Conservation (phyloP, 2,113 vertebrate species). For the Alligator mississippiensis region DNA sequence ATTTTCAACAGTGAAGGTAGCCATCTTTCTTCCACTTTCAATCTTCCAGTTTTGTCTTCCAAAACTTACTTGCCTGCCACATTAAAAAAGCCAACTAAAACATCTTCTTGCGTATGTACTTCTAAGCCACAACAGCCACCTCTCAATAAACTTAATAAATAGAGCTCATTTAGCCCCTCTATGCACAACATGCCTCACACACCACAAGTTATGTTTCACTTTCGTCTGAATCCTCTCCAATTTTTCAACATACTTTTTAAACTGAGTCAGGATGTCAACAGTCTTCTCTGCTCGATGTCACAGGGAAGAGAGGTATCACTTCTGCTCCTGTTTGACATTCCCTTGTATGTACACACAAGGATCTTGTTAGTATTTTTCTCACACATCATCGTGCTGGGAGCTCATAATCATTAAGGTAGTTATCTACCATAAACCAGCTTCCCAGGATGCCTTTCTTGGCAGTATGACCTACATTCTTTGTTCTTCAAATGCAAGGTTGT, state of each 20-base stretch:
- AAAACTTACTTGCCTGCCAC: not conserved
- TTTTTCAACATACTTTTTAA: slow-evolving; percentile 12
- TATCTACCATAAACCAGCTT: not conserved
- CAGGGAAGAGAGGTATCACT: not conserved
- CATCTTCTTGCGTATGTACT: not conserved
- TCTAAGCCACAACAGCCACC: too few species aligned
- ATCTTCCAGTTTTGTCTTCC: not conserved
- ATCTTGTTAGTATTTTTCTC: slow-evolving; percentile 1
- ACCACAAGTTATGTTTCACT: not conserved
- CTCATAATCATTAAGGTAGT: not conserved
- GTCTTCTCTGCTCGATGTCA: not conserved
- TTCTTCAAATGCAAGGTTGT: slow-evolving; percentile 31
- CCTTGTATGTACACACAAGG: slow-evolving; percentile 31
- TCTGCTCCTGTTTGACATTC: slow-evolving; percentile 31
- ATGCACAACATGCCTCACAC: not conserved
- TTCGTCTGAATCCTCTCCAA: not conserved
- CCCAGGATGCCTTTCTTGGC: slow-evolving; percentile 25
- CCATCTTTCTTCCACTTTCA: not conserved
- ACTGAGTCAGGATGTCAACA: not conserved
- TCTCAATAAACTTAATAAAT: slow-evolving; percentile 7
- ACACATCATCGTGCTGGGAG: not conserved
- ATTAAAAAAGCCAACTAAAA: not conserved
- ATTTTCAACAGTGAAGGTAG: too few species aligned
- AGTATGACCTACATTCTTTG: slow-evolving; percentile 67
- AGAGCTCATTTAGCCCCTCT: not conserved